These are phyloP conservation scores for Anas platyrhynchos DNA, from an alignment of 2,113 vertebrate genomes.

Conservation along the genomic window DNA sequence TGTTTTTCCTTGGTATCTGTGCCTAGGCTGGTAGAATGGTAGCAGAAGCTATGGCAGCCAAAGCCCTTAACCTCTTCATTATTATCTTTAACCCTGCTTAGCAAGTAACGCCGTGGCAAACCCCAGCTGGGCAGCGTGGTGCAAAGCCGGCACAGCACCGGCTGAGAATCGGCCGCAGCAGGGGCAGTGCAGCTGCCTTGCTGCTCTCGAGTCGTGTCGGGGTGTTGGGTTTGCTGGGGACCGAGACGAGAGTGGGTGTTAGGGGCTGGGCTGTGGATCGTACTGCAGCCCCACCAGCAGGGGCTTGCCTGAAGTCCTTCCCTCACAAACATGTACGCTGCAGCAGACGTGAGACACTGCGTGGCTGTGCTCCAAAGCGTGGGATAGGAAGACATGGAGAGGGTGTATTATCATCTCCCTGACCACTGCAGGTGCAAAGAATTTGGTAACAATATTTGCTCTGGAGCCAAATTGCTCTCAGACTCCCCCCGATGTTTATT, in stretches of 20 bases:
- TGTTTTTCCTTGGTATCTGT: background rate
- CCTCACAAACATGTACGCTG: rapidly evolving
- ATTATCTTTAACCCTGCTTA: background rate
- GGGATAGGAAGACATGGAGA: background rate
- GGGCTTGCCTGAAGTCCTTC: background rate
- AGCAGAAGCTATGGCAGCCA: background rate
- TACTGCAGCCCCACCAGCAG: rapidly evolving
- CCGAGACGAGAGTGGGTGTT: rapidly evolving
- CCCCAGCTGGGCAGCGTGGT: no score
- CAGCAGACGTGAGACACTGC: background rate
- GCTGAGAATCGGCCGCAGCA: background rate
- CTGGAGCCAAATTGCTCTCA: slow-evolving; percentile 54
- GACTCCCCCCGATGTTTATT: slow-evolving; percentile 24
- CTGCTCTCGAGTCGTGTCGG: background rate
- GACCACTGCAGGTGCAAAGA: slow-evolving; percentile 33
- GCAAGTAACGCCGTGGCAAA: background rate
- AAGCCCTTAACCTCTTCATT: background rate
- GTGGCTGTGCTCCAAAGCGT: background rate
- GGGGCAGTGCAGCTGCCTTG: background rate
- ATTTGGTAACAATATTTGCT: slow-evolving; percentile 34
- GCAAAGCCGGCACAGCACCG: no score
- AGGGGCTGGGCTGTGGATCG: rapidly evolving
- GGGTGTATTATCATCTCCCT: background rate
- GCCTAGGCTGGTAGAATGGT: background rate
- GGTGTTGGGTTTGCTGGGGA: background rate